Base-by-base conservation (phyloP, 2,113 vertebrate genomes). In the Nothoprocta perdicaria region DNA sequence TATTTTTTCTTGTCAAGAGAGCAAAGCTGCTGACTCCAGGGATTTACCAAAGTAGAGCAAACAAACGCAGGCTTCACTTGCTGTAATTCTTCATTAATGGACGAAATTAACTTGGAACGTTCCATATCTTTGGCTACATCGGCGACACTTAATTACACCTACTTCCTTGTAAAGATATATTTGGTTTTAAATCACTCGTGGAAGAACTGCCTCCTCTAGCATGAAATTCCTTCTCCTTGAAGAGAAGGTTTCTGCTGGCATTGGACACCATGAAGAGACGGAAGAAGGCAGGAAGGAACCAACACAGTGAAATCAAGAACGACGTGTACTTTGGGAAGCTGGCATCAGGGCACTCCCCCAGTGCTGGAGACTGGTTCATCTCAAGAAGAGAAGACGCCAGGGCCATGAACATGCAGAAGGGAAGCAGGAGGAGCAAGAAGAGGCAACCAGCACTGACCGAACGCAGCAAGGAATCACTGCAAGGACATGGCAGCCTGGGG, bases 1-100 rank as follows among this genome's bases (percentile, higher is more conserved):
- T 97, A 95, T 88, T 96, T 96, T 95, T 93, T 90, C 96, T 90
- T 95, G 96, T 96, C 95, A 96, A 80, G 91, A 95, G 77, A 95
- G 93, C 86, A 84, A 95, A 92, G 82, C 90, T 96, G 96, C 95
- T 96, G 95, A 96, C 95, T 97, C 92, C 43, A 66, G 93, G 84
- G 95, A 94, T 96, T 94, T 91, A 83, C 90, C 84, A 77, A 89
- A 93, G 78, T 22, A 86, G 89, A 85, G 85, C 91, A 95, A 96
- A 97, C 95, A 96, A 95, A 95, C 18, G 13, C 0, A 0, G 80
- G 35, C 75, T 87, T 63, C 79, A 45, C 92, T 91, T 90, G 66
- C 90, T 87, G 74, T 94, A 89, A 15, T 74, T 80, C 92, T 90
- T 93, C 90, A 65, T 94, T 95, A 96, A 94, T 90, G 90, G 94